Evolutionary conservation across 2,888 invertebrate genomes (phyloP), one percentile per base, ranked within the genome.

Genomic region (Pollenia labialis): DNA sequence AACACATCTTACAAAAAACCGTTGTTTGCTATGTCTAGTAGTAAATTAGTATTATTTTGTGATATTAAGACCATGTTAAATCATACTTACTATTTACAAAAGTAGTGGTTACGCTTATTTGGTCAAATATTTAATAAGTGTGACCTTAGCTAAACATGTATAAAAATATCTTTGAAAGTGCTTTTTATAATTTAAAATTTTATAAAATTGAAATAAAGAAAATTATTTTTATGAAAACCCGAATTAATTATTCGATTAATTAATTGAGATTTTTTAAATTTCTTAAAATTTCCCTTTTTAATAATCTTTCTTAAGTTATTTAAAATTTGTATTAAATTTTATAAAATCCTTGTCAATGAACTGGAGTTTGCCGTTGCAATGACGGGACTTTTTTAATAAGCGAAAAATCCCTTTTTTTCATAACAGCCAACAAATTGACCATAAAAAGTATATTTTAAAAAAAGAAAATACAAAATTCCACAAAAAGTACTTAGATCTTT

Each of bases 381-480:
- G n/a, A 52, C 52, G 46, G 54, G 42, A 1, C 23, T 76, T 52
- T 23, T 64, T n/a, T n/a, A n/a, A n/a, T n/a, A n/a, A n/a, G n/a
- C 23, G 23, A 62, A 60, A 60, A 50, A 42, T 74, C 50, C 12
- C 3, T 12, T 75, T 75, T 62, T 62, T 64, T 58, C 46, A 14
- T 4, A 58, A 11, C 23, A n/a, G 16, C 52, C 4, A 48, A 9
- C 14, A 2, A 66, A 40, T 7, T 66, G 2, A 14, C 66, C 68
- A 58, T 16, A 40, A n/a, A 48, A 68, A 68, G 32, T 66, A 23
- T 77, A 56, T 46, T 56, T 56, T 66, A 12, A 66, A 48, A 56
- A 10, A n/a, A 46, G 4, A 54, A 44, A 12, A 9, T 4, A 6
- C 1, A 10, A 10, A 1, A 23, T 42, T 42, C 9, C 44, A 44